Percentiles rank a stretch among this genome's conserved stretches.
phyloP scores from a whole-genome alignment of 2,113 vertebrate species.

The Bujurquina vittata region DNA sequence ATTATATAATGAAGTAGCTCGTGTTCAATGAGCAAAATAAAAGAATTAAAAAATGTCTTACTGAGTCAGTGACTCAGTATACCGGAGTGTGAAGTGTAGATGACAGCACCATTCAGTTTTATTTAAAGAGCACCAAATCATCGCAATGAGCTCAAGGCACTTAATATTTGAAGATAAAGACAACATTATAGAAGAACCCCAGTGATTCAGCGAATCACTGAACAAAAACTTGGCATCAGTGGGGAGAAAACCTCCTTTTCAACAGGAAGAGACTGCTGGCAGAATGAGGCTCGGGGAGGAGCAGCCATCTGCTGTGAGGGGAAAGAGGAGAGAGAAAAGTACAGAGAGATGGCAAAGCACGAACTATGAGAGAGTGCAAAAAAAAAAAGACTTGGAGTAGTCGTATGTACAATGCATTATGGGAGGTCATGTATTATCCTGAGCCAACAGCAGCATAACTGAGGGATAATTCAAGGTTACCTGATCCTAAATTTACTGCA shows the following conservation, averaged over 20 bases:
- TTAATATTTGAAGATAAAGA: background rate
- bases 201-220: background rate
- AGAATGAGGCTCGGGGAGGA: background rate
- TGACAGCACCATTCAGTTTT: background rate
- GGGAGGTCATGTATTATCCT: background rate
- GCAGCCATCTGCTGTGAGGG: constrained; percentile 10
- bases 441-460: background rate
- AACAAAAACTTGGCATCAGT: constrained; percentile 10
- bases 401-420: background rate
- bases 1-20: background rate
- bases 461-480: constrained; percentile 4
- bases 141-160: background rate
- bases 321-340: background rate
- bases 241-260: background rate
- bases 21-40: background rate
- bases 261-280: constrained; percentile 1
- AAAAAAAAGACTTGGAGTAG: background rate
- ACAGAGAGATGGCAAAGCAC: background rate
- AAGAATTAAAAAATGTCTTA: background rate
- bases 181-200: background rate
- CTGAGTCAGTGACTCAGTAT: background rate
- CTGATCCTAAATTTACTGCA: background rate
- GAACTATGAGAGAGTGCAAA: background rate
- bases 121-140: constrained; percentile 8
- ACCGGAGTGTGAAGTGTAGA: background rate